Percentiles rank a stretch among this genome's conserved stretches.
phyloP scores from a whole-genome alignment of 2,113 vertebrate species.

The Genyomyrus donnyi region DNA sequence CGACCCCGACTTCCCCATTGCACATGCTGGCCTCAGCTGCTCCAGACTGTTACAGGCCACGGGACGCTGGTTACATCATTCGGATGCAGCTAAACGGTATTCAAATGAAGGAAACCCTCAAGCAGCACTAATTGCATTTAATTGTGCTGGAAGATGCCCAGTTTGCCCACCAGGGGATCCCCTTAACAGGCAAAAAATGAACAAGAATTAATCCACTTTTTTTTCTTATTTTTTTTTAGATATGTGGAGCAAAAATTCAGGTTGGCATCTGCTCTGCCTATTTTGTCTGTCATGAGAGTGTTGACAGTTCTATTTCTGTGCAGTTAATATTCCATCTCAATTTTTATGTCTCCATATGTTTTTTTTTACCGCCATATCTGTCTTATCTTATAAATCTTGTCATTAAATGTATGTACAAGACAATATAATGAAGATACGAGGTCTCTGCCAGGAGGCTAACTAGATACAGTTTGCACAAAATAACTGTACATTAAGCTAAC shows the following conservation, averaged over 20 bases:
- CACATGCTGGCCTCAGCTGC: not conserved
- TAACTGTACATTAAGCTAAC: constrained; percentile 5
- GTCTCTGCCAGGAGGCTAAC: constrained; percentile 1
- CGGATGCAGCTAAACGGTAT: not conserved
- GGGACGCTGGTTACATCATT: not conserved
- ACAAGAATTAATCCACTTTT: not conserved
- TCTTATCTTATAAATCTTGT: constrained; percentile 20
- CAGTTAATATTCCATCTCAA: not conserved
- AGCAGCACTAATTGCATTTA: constrained; percentile 6
- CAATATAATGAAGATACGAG: not conserved
- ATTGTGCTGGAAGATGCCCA: constrained; percentile 5
- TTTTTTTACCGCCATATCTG: not conserved
- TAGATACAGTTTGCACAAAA: constrained; percentile 11
- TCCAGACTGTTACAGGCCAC: not conserved
- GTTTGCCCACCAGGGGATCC: not conserved
- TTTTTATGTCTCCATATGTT: not conserved
- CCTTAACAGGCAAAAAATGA: not conserved
- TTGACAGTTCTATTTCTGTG: constrained; percentile 11
- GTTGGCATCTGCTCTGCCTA: not conserved
- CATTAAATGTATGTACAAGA: constrained; percentile 15
- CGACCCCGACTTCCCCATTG: not conserved
- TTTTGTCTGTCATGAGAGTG: constrained; percentile 15
- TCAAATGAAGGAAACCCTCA: not conserved
- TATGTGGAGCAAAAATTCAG: not conserved
- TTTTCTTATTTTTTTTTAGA: not conserved